Evolutionary conservation across 2,113 vertebrate genomes (phyloP), one percentile per base, ranked within the genome.

Genomic region (Potamarius usumacintae): DNA sequence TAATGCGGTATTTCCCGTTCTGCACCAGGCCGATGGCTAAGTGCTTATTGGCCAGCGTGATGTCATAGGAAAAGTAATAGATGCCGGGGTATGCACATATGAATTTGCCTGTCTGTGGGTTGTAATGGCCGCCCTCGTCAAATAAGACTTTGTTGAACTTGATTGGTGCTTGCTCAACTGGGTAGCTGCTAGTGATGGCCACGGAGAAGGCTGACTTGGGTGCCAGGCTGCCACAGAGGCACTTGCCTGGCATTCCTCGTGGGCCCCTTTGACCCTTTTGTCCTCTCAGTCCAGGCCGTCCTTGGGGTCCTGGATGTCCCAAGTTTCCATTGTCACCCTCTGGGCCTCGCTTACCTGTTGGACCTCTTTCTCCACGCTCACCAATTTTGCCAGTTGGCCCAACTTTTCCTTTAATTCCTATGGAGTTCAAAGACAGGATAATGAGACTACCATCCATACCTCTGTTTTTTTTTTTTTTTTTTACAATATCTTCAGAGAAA

Each of bases 61-160:
- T 99, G 30, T 99, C 97, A 34, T 99, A 99, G 58, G 98, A 99
- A 93, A 99, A 99, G 85, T 97, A 99, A 90, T 99, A 99, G 89
- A 99, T 95, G 17, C 98, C 98, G 0, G 98, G 98, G 90, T 97
- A 97, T 0, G 97, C 97, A 50, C 98, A 99, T 88, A 97, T 96
- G 92, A 97, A 99, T 93, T 99, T 99, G n/a, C 98, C 98, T 0
- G 96, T 98, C 67, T 95, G 93, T 0, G 98, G 96, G 91, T 96
- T 97, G 92, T 99, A 99, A 89, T 99, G 97, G 17, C 95, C 96
- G 0, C 97, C 98, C 91, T 99, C 98, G 0, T 99, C 96, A 89
- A 98, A 97, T 50, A 99, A 96, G 48, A 99, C 94, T 94, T 99
- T 99, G 91, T 99, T 98, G 93, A 99, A 99, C 88, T 97, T 91